A percentile compares a stretch with the other conserved stretches of the same genome.
phyloP scores from a whole-genome alignment of 2,113 vertebrate genomes.

The Agelaius phoeniceus region DNA sequence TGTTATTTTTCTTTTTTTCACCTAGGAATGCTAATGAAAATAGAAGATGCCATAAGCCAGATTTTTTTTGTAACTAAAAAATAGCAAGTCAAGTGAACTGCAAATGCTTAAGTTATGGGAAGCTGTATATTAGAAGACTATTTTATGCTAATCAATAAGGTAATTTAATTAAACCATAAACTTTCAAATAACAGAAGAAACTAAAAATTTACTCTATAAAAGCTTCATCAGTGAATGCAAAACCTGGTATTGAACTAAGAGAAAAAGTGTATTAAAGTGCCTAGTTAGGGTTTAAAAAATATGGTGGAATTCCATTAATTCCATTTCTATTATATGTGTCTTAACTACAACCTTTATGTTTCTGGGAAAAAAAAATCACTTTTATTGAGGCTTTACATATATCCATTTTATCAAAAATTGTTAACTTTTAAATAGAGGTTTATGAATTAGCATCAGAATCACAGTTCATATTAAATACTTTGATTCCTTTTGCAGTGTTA shows the following conservation, averaged over 20 bases:
- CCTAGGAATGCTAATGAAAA: background rate
- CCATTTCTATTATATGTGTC: background rate
- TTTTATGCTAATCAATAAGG: background rate
- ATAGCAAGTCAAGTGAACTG: background rate
- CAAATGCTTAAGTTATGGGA: background rate
- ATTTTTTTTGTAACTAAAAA: background rate
- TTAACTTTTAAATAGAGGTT: background rate
- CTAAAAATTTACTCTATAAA: background rate
- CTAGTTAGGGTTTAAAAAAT: background rate
- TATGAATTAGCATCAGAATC: background rate
- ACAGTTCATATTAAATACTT: background rate
- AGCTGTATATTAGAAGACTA: background rate
- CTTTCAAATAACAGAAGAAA: background rate
- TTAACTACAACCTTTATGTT: background rate
- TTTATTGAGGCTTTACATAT: background rate
- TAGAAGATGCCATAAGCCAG: background rate
- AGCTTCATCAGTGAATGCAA: background rate
- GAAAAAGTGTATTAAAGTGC: background rate
- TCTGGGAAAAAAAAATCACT: background rate
- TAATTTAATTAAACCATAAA: constrained; percentile 17
- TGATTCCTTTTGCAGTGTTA: background rate
- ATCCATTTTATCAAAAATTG: background rate
- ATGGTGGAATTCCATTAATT: background rate
- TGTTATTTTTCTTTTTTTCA: background rate
- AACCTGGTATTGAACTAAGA: background rate